Conservation (phyloP, 2,113 vertebrate genomes). For the Phrynocephalus versicolor region DNA sequence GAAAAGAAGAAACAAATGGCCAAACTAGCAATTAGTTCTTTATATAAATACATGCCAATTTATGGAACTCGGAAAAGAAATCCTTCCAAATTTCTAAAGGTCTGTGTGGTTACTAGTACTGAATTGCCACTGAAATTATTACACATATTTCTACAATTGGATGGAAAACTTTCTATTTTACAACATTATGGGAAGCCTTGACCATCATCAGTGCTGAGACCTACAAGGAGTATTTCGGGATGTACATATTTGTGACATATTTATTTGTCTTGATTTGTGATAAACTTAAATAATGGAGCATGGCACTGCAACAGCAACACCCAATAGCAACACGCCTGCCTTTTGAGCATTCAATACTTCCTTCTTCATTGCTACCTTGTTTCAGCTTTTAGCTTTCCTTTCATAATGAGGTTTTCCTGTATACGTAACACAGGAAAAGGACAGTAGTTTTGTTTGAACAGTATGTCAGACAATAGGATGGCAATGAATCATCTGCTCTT, state of each 20-base stretch:
- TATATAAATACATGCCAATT: not conserved
- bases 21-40: slow-evolving; percentile 53
- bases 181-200: not conserved
- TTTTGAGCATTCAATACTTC: not conserved
- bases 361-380: too few species aligned
- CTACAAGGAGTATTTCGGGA: not conserved
- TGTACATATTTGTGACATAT: not conserved
- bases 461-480: not conserved
- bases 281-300: too few species aligned
- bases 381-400: not conserved
- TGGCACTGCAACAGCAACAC: not conserved
- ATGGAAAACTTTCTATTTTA: not conserved
- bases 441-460: not conserved
- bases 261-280: not conserved
- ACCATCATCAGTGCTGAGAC: not conserved
- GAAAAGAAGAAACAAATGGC: slow-evolving; percentile 66
- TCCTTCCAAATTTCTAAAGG: not conserved
- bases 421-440: not conserved
- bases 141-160: not conserved
- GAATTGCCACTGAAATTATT: not conserved
- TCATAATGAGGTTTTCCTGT: not conserved
- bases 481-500: slow-evolving; percentile 15
- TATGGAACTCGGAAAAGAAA: not conserved
- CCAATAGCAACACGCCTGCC: not conserved
- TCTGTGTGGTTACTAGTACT: not conserved